Conservation (phyloP, 2,797 vertebrate genomes). For the Phoxinus dragarum region DNA sequence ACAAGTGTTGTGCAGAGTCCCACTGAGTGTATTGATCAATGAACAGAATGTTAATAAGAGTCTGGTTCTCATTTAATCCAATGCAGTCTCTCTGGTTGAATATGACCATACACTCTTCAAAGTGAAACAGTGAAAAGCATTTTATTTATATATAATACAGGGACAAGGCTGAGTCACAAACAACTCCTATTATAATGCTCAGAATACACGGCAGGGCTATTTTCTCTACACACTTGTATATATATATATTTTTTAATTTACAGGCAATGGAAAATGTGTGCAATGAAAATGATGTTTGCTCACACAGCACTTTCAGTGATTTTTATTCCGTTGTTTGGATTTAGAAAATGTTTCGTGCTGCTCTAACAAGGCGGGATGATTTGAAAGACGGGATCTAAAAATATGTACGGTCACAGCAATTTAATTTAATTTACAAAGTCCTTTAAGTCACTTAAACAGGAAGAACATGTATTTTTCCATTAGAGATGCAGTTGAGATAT, state of each 20-base stretch:
- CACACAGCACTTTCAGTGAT: background rate
- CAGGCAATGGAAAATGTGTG: background rate
- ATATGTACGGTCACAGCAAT: background rate
- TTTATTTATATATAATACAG: background rate
- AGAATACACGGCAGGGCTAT: background rate
- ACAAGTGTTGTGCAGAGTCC: background rate
- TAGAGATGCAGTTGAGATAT: conserved; percentile 13
- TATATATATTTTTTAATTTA: background rate
- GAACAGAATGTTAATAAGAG: conserved; percentile 2
- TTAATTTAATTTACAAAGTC: conserved; percentile 2
- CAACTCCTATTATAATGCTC: background rate
- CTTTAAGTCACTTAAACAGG: conserved; percentile 11
- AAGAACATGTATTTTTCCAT: conserved; percentile 14
- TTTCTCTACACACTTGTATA: background rate
- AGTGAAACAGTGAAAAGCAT: background rate
- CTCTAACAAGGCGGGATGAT: background rate
- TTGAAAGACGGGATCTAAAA: background rate
- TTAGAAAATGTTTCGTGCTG: background rate
- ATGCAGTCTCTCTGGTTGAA: background rate
- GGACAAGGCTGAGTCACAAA: background rate
- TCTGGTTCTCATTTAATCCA: background rate
- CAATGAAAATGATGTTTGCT: background rate
- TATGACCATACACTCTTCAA: background rate
- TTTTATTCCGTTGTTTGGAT: background rate
- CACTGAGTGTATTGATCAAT: background rate